phyloP scores from a whole-genome alignment of 2,797 vertebrate genomes.

The Pelobates cultripes region DNA sequence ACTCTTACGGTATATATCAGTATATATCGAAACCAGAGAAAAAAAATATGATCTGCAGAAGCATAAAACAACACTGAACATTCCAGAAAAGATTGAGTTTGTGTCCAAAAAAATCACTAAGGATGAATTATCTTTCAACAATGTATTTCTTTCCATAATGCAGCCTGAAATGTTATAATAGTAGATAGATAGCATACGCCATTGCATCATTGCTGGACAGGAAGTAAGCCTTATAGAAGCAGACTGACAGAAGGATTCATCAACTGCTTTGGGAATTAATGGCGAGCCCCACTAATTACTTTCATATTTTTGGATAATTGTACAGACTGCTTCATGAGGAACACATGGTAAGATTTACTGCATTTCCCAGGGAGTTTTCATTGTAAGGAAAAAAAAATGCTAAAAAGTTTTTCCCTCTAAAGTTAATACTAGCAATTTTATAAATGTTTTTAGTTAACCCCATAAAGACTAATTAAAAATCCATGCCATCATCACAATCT shows the following conservation, averaged over 20 bases:
- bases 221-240: slow-evolving; percentile 27
- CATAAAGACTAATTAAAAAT: no score
- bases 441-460: no score
- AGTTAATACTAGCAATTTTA: no score
- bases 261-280: slow-evolving; percentile 34
- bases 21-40: background rate
- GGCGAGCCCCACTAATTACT: slow-evolving; percentile 34
- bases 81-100: slow-evolving; percentile 16
- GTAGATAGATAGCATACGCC: slow-evolving; percentile 3
- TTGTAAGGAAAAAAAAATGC: background rate
- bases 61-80: background rate
- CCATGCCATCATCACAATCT: no score
- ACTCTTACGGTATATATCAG: no score
- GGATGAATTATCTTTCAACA: slow-evolving; percentile 1
- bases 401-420: no score
- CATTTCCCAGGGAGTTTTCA: background rate
- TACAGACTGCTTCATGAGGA: slow-evolving; percentile 34
- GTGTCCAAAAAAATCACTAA: slow-evolving; percentile 9
- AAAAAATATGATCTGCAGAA: background rate
- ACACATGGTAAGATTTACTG: slow-evolving; percentile 43
- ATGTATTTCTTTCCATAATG: slow-evolving; percentile 13
- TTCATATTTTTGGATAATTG: slow-evolving; percentile 53
- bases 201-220: slow-evolving; percentile 20
- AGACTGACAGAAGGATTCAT: slow-evolving; percentile 28
- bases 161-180: slow-evolving; percentile 12